These are phyloP conservation scores for Caenorhabditis inopinata DNA, from an alignment of 1,140 invertebrate species.

Conservation along the genomic window DNA sequence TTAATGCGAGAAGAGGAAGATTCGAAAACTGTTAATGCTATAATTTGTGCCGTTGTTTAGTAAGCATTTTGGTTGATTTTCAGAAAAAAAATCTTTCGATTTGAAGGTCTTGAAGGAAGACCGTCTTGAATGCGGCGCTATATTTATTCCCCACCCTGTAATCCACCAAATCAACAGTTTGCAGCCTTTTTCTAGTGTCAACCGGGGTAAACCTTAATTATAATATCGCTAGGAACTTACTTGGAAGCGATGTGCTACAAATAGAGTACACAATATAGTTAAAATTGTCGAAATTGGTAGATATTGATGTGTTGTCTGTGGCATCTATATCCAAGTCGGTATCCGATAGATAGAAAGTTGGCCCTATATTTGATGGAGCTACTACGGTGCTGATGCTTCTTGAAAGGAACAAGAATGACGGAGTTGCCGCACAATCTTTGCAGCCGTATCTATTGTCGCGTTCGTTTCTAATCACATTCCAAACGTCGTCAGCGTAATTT, in stretches of 20 bases:
- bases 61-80: too few relatives aligned
- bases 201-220: too few relatives aligned
- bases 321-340: conserved; percentile 20
- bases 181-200: too few relatives aligned
- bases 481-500: neutral
- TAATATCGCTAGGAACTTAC: neutral
- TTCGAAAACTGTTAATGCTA: too few relatives aligned
- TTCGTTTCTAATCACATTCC: neutral
- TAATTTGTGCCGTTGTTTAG: too few relatives aligned
- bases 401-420: conserved; percentile 1
- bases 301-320: neutral
- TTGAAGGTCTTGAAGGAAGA: too few relatives aligned
- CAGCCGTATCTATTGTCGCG: neutral
- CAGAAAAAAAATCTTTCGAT: too few relatives aligned
- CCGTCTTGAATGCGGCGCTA: too few relatives aligned
- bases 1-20: too few relatives aligned
- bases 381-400: neutral
- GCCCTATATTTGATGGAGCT: neutral
- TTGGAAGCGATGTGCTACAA: neutral
- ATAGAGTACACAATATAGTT: neutral
- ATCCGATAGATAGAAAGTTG: neutral
- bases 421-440: neutral
- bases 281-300: neutral
- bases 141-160: too few relatives aligned
- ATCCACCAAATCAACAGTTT: too few relatives aligned